These are phyloP conservation scores for Peromyscus nudipes DNA, from an alignment of 2,797 vertebrate species.

Conservation along the genomic window DNA sequence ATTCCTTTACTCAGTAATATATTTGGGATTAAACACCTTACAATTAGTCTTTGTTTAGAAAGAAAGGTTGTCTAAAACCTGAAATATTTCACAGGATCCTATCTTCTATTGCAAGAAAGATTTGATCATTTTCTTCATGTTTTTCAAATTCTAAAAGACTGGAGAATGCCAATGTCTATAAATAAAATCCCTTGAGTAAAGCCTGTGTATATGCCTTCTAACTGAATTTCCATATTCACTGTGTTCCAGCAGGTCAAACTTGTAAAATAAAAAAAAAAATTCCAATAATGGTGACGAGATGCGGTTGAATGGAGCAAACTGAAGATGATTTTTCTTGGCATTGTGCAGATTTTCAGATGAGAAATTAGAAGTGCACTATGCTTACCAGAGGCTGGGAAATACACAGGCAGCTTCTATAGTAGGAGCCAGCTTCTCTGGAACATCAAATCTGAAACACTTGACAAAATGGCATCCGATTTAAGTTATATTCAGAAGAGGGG, in stretches of 20 bases:
- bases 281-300: slow-evolving; percentile 33
- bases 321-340: slow-evolving; percentile 62
- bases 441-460: slow-evolving; percentile 76
- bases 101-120: background rate
- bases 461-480: slow-evolving; percentile 79
- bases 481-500: slow-evolving; percentile 81
- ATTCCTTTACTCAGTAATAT: background rate
- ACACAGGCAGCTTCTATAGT: background rate
- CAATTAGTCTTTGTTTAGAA: slow-evolving; percentile 33
- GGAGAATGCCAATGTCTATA: slow-evolving; percentile 46
- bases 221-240: slow-evolving; percentile 67
- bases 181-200: slow-evolving; percentile 65
- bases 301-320: slow-evolving; percentile 66
- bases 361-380: slow-evolving; percentile 40
- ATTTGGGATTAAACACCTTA: slow-evolving; percentile 34
- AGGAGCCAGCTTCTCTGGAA: slow-evolving; percentile 65
- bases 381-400: slow-evolving; percentile 47
- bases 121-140: background rate
- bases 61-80: background rate
- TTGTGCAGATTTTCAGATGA: slow-evolving; percentile 56
- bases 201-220: slow-evolving; percentile 48
- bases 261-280: slow-evolving; percentile 3
- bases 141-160: slow-evolving; percentile 65
- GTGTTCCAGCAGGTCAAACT: slow-evolving; percentile 67
- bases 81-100: slow-evolving; percentile 7